A percentile compares a stretch with the other conserved stretches of the same genome.
These are phyloP conservation scores for Ceraclea dissimilis DNA, from an alignment of 2,888 invertebrate species.

Conservation along the genomic window DNA sequence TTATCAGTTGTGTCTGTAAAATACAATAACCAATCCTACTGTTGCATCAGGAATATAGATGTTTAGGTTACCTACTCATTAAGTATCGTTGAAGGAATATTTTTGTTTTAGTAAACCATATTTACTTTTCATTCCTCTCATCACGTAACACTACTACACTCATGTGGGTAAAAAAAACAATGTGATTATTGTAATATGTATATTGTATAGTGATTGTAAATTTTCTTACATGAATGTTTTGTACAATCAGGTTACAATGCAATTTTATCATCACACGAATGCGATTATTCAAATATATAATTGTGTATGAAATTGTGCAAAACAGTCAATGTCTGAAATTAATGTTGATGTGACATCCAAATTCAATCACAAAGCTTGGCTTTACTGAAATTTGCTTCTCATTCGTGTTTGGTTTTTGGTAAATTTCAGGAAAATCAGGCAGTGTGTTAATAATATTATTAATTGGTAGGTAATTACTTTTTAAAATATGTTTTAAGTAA, in stretches of 20 bases:
- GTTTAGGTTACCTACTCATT: constrained; percentile 6
- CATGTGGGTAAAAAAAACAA: too few species aligned
- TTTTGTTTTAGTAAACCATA: not conserved
- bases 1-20: too few species aligned
- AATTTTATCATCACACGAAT: not conserved
- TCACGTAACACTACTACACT: too few species aligned
- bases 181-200: not conserved
- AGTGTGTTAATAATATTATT: too few species aligned
- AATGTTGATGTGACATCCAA: not conserved
- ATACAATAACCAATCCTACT: too few species aligned
- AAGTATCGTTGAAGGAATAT: not conserved
- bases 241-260: not conserved
- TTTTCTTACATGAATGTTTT: not conserved
- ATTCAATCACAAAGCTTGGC: not conserved
- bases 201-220: not conserved
- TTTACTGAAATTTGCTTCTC: not conserved
- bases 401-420: too few species aligned
- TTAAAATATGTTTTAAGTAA: too few species aligned
- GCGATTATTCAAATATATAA: too few species aligned
- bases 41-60: not conserved
- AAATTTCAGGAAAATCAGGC: too few species aligned
- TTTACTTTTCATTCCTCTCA: not conserved
- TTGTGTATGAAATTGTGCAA: not conserved
- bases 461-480: too few species aligned
- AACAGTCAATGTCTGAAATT: not conserved